phyloP scores from a whole-genome alignment of 1,140 invertebrate genomes.

The Leptonema lineaticorne region DNA sequence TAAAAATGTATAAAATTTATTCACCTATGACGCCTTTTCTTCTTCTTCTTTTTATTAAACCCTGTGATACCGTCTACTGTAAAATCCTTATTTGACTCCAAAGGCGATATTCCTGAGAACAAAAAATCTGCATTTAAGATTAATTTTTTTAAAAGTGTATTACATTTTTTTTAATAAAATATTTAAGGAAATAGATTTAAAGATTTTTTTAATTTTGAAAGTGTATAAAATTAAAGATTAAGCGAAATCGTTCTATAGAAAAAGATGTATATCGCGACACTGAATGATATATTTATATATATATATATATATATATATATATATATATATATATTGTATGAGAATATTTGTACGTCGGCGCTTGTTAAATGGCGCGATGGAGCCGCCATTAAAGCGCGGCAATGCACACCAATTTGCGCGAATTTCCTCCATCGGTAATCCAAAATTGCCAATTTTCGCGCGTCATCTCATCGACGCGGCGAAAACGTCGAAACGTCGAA shows the following conservation, averaged over 20 bases:
- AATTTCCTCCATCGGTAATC: slow-evolving; percentile 38
- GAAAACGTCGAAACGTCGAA: too few relatives aligned
- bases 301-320: too few relatives aligned
- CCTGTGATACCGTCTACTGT: slow-evolving; percentile 71
- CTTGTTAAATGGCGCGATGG: background rate
- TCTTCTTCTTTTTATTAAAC: slow-evolving; percentile 88
- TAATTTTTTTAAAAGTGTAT: too few relatives aligned
- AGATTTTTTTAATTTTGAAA: too few relatives aligned
- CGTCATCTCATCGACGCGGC: slow-evolving; percentile 17
- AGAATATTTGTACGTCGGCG: background rate
- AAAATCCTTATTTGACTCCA: slow-evolving; percentile 67
- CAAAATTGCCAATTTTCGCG: slow-evolving; percentile 41
- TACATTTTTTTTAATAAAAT: too few relatives aligned
- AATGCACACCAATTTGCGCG: slow-evolving; percentile 40
- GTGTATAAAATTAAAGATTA: too few relatives aligned
- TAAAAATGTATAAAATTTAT: slow-evolving; percentile 48
- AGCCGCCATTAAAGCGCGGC: slow-evolving; percentile 13
- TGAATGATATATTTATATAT: too few relatives aligned
- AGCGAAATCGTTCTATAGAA: too few relatives aligned
- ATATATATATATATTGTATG: too few relatives aligned
- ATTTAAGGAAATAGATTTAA: background rate
- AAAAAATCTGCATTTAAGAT: too few relatives aligned
- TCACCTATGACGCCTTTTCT: slow-evolving; percentile 87
- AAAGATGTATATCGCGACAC: too few relatives aligned
- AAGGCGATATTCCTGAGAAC: slow-evolving; percentile 51